phyloP scores from a whole-genome alignment of 2,797 vertebrate species.

The Coregonus suidteri region DNA sequence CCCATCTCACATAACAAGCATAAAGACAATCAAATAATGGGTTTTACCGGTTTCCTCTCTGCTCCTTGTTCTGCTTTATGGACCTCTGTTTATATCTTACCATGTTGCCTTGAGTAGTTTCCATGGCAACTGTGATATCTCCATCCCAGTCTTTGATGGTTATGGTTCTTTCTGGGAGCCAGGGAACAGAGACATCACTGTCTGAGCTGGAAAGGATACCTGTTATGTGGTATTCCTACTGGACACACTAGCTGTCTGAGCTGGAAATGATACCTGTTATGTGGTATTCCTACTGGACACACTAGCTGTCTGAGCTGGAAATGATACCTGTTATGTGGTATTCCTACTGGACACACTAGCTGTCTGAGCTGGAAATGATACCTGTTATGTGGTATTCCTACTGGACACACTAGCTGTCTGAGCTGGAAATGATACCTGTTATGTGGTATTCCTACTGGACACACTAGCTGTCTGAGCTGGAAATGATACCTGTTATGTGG shows the following conservation, averaged over 20 bases:
- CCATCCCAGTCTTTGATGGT: slow-evolving; percentile 44
- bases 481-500: neutral
- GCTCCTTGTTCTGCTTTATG: slow-evolving; percentile 18
- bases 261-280: neutral
- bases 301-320: too few species aligned
- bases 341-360: neutral
- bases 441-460: neutral
- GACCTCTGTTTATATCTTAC: slow-evolving; percentile 60
- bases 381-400: neutral
- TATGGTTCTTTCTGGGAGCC: slow-evolving; percentile 28
- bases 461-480: neutral
- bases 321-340: neutral
- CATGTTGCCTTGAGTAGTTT: slow-evolving; percentile 62
- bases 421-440: neutral
- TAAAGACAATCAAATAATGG: slow-evolving; percentile 42
- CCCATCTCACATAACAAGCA: slow-evolving; percentile 65
- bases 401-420: neutral
- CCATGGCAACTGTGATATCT: slow-evolving; percentile 71
- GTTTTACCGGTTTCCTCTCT: slow-evolving; percentile 33
- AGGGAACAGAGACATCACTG: slow-evolving; percentile 22
- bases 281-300: neutral
- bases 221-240: neutral
- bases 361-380: neutral
- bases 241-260: neutral
- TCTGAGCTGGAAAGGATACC: neutral